Evolutionary conservation across 2,888 invertebrate genomes (phyloP).

Genomic region (Rhorus exstirpatorius): DNA sequence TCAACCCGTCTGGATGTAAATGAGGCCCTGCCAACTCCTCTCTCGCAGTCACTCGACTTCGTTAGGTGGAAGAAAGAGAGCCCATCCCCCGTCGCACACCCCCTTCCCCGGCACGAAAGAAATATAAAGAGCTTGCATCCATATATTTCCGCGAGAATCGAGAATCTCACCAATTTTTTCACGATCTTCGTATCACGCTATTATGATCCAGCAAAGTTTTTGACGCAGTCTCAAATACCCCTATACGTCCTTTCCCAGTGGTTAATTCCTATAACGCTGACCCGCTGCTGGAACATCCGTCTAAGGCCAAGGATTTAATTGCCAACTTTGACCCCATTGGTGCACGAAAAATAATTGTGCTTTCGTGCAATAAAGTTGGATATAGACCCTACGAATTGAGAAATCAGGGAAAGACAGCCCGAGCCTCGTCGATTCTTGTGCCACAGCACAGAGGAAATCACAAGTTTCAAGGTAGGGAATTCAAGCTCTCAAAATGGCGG

Average conservation of each 20-base stretch:
- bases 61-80: constrained; percentile 71
- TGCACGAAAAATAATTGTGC: too few species aligned
- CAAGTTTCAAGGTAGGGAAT: too few species aligned
- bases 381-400: too few species aligned
- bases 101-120: constrained; percentile 22
- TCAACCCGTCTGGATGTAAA: constrained; percentile 79
- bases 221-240: not conserved
- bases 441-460: too few species aligned
- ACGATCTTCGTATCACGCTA: not conserved
- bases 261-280: too few species aligned
- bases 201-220: not conserved
- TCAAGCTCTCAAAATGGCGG: too few species aligned
- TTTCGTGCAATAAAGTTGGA: too few species aligned
- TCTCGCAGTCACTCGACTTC: constrained; percentile 77
- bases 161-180: constrained; percentile 10
- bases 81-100: not conserved
- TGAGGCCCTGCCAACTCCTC: constrained; percentile 77
- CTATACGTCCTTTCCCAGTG: not conserved
- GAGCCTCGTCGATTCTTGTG: too few species aligned
- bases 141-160: constrained; percentile 40
- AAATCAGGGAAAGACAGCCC: too few species aligned
- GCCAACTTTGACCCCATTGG: too few species aligned
- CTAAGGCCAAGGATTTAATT: too few species aligned
- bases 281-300: too few species aligned
- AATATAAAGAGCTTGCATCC: constrained; percentile 67